Percentiles rank a stretch among this genome's conserved stretches.
Evolutionary conservation across 2,797 vertebrate genomes (phyloP).

Genomic region (Lerista edwardsae): DNA sequence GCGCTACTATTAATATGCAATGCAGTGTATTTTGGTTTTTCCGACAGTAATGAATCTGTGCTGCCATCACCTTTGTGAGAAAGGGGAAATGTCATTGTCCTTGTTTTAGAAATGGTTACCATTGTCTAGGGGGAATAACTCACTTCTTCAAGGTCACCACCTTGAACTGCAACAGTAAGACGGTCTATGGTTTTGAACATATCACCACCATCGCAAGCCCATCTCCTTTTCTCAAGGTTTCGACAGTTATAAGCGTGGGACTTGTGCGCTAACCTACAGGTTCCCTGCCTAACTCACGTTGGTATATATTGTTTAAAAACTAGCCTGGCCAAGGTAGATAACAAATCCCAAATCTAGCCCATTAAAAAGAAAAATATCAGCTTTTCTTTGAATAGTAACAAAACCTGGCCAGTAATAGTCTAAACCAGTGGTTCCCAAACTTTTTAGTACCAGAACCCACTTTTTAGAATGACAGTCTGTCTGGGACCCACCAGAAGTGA

Average conservation of each 20-base stretch:
- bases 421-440: too few species aligned
- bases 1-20: slow-evolving; percentile 19
- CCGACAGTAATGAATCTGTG: not conserved
- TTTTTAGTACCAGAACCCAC: too few species aligned
- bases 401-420: not conserved
- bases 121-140: slow-evolving; percentile 21
- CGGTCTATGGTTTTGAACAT: not conserved
- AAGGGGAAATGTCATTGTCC: slow-evolving; percentile 24
- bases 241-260: rapidly evolving
- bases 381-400: not conserved
- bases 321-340: slow-evolving; percentile 13
- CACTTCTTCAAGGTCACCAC: slow-evolving; percentile 6
- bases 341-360: not conserved
- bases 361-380: not conserved
- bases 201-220: not conserved
- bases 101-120: slow-evolving; percentile 11
- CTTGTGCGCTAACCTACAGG: not conserved
- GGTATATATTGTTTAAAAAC: not conserved
- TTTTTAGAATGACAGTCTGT: too few species aligned
- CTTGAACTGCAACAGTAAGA: slow-evolving; percentile 11
- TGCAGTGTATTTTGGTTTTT: slow-evolving; percentile 20
- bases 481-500: too few species aligned
- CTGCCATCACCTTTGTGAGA: not conserved
- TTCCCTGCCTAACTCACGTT: not conserved
- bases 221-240: not conserved